phyloP scores from a whole-genome alignment of 2,888 invertebrate species.

The Helicoverpa assulta region DNA sequence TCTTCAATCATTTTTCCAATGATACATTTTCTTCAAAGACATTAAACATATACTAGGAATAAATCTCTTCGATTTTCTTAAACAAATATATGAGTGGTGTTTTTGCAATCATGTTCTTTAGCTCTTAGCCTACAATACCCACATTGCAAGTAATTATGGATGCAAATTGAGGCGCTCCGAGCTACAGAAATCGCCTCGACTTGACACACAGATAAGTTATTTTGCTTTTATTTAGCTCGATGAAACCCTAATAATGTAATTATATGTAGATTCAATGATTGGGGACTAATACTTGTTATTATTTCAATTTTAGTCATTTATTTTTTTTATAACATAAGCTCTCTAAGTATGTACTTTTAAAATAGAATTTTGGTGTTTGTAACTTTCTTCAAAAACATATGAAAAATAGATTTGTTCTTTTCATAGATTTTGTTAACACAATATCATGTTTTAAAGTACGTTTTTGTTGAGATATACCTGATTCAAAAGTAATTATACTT shows the following conservation, averaged over 20 bases:
- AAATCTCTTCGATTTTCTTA: too few relatives aligned
- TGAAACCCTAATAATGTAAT: conserved; percentile 21
- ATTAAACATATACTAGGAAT: too few relatives aligned
- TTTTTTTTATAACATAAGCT: too few relatives aligned
- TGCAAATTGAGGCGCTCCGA: conserved; percentile 71
- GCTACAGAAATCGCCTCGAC: conserved; percentile 52
- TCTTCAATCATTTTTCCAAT: too few relatives aligned
- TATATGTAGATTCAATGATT: conserved; percentile 20
- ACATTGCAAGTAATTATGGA: conserved; percentile 76
- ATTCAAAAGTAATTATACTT: background rate
- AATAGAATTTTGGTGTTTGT: too few relatives aligned
- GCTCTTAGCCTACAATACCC: conserved; percentile 73
- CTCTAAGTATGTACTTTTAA: too few relatives aligned
- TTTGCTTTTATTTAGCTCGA: conserved; percentile 36
- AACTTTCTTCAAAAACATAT: too few relatives aligned
- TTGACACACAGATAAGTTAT: conserved; percentile 63
- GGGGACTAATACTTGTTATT: background rate
- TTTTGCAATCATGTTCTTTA: conserved; percentile 25
- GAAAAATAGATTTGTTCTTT: too few relatives aligned
- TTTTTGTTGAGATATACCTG: background rate
- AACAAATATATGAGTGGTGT: background rate
- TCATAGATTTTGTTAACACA: background rate
- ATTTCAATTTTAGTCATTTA: background rate
- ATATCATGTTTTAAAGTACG: background rate
- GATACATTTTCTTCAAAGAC: too few relatives aligned